Conservation (phyloP, 2,888 invertebrate genomes). For the Aspidapion aeneum region DNA sequence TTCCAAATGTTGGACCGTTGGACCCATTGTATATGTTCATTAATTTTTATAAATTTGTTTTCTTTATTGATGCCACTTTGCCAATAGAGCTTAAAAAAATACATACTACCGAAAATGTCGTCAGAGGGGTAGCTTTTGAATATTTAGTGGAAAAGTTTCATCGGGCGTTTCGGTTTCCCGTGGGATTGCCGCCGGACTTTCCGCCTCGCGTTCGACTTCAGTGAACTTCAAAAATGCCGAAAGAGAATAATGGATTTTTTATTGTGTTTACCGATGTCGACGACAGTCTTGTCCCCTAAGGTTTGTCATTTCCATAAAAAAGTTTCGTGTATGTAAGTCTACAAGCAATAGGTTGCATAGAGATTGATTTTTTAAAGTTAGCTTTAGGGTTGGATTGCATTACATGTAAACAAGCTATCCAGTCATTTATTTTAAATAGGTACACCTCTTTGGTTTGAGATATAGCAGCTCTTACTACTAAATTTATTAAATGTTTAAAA, state of each 20-base stretch:
- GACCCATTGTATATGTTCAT: too few species aligned
- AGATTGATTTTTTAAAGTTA: not conserved
- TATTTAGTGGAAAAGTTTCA: conserved; percentile 25
- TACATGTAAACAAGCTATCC: too few species aligned
- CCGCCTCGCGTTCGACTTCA: too few species aligned
- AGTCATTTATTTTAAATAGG: too few species aligned
- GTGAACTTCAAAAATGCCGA: conserved; percentile 19
- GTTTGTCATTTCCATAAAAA: not conserved
- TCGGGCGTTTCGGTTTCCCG: not conserved
- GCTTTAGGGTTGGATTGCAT: too few species aligned
- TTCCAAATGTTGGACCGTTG: too few species aligned
- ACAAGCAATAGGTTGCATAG: too few species aligned
- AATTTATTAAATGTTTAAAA: too few species aligned
- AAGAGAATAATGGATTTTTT: conserved; percentile 21
- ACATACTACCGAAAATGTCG: not conserved
- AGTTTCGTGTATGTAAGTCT: not conserved
- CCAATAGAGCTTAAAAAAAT: too few species aligned
- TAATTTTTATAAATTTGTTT: too few species aligned
- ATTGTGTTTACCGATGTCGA: conserved; percentile 14
- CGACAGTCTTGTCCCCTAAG: not conserved
- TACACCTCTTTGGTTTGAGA: too few species aligned
- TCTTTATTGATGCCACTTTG: not conserved
- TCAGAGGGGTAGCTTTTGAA: conserved; percentile 14
- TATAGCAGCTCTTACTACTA: too few species aligned
- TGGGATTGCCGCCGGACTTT: not conserved